Conservation (phyloP, 2,113 vertebrate species). For the Aptenodytes forsteri region DNA sequence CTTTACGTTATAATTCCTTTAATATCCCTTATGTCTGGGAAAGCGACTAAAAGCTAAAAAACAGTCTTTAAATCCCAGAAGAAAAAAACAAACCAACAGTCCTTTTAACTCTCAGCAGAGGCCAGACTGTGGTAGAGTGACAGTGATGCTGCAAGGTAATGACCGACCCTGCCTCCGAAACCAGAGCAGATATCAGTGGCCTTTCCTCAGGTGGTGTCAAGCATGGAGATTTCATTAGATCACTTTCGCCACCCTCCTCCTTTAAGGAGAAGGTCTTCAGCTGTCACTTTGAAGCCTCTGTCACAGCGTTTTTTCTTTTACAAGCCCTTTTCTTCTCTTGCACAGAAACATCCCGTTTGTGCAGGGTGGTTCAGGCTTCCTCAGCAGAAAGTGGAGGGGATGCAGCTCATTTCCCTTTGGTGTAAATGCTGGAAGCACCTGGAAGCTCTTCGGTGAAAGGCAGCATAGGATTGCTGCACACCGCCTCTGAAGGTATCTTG, state of each 20-base stretch:
- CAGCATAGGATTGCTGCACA: background rate
- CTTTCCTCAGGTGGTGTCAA: background rate
- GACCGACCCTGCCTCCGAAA: background rate
- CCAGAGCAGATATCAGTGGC: background rate
- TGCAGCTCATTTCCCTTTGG: background rate
- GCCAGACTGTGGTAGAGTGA: background rate
- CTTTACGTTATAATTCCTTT: background rate
- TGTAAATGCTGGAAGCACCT: background rate
- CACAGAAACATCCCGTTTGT: background rate
- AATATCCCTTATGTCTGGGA: background rate
- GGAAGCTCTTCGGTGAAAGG: background rate
- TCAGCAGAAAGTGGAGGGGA: background rate
- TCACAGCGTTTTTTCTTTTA: background rate
- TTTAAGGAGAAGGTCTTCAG: background rate
- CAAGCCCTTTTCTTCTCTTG: background rate
- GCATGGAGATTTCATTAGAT: background rate
- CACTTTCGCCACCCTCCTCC: fast-evolving
- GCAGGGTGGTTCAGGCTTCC: background rate
- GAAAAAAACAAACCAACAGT: background rate
- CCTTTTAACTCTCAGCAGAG: background rate
- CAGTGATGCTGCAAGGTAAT: background rate
- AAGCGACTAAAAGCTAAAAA: background rate
- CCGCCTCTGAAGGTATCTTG: background rate
- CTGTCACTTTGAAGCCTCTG: background rate
- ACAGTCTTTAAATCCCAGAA: background rate